Evolutionary conservation across 2,113 vertebrate species (phyloP), one percentile per base, ranked within the genome.

Genomic region (Paraplagusia blochii): DNA sequence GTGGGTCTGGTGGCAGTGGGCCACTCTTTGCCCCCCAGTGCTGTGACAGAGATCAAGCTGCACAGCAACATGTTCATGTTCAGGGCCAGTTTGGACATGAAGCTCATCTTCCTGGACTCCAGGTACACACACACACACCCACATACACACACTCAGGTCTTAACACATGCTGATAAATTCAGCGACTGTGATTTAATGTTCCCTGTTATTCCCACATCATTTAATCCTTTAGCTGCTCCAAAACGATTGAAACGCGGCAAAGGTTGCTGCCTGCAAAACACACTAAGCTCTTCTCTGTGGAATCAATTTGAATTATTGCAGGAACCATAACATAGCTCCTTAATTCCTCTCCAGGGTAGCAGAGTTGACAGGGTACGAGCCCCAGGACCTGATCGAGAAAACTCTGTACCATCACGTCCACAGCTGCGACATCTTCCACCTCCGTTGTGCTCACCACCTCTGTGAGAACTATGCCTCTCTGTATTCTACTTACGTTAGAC

Each of bases 11-110:
- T 98, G 39, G 96, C 96, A 0, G 96, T 98, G 73, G 96, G 96
- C 43, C 96, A 98, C 85, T 98, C 96, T 0, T 83, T 98, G 59
- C 96, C 96, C 0, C 96, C 96, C 62, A 98, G 95, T 11, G 96
- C 96, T 0, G 95, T 98, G 61, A 98, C 96, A 0, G 96, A 98
- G 74, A 98, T 98, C 87, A 98, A 98, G 72, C 92, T 98, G 17
- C 95, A 98, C 83, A 97, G 95, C 81, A 98, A 98, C 80, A 98
- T 98, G 96, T 98, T 98, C 72, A 98, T 98, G 96, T 98, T 98
- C 82, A 91, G 96, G 36, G 96, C 96, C 87, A 98, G 95, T 60
- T 86, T 98, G 65, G 96, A 98, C 83, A 98, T 98, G 96, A 98
- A 98, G 77, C 95, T 98, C 66, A 98, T 98, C 78, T 98, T 98